Conservation (phyloP, 64 coral and sea anemone species). For the Cladopsammia gracilis region DNA sequence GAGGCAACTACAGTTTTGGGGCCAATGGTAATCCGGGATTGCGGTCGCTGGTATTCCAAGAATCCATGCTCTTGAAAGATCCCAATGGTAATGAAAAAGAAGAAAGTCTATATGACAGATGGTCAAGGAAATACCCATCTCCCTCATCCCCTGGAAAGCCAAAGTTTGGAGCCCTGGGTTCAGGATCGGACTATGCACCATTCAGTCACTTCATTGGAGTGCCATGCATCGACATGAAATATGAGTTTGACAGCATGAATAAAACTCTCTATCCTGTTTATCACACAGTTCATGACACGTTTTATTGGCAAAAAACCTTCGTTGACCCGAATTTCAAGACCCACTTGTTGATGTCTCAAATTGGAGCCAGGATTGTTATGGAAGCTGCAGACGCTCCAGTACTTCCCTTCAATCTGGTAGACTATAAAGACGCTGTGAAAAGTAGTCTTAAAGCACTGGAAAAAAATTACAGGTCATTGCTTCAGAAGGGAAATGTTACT, state of each 20-base stretch:
- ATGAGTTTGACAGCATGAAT: constrained; percentile 58
- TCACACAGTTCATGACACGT: constrained; percentile 93
- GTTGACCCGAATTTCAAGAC: constrained; percentile 85
- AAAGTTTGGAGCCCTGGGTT: constrained; percentile 59
- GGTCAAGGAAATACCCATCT: constrained; percentile 41
- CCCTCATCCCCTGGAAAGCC: constrained; percentile 36
- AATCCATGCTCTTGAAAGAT: constrained; percentile 57
- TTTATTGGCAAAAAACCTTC: constrained; percentile 90
- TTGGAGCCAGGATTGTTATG: constrained; percentile 68
- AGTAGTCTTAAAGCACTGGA: constrained; percentile 36
- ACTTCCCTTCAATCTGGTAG: constrained; percentile 74
- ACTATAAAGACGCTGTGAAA: constrained; percentile 54
- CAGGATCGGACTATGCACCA: constrained; percentile 79
- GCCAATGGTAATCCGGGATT: constrained; percentile 72
- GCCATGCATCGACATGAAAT: constrained; percentile 77
- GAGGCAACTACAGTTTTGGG: constrained; percentile 79
- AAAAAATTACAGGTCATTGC: constrained; percentile 46
- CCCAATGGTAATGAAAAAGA: constrained; percentile 23
- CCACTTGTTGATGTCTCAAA: constrained; percentile 76
- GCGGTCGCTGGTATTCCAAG: constrained; percentile 47
- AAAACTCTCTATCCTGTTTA: constrained; percentile 79
- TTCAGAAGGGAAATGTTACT: constrained; percentile 73
- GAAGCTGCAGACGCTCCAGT: constrained; percentile 65
- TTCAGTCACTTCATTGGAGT: constrained; percentile 89
- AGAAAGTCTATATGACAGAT: constrained; percentile 69